phyloP scores from a whole-genome alignment of 30 jellyfish, hydroid and myxozoan species.

The Aurelia sp. region DNA sequence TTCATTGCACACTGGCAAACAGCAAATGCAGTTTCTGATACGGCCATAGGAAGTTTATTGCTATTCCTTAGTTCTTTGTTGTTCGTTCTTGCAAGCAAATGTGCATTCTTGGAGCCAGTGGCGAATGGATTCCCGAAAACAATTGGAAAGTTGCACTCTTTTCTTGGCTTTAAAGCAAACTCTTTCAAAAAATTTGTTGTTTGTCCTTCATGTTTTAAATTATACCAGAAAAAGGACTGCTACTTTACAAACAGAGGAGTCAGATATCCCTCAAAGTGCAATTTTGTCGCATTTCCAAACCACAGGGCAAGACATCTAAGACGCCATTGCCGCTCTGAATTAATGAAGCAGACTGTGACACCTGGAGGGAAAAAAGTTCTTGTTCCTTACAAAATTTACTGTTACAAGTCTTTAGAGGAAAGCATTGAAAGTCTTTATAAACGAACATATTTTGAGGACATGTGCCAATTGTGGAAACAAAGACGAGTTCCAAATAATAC shows the following conservation, averaged over 20 bases:
- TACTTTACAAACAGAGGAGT: background rate
- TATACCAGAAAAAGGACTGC: background rate
- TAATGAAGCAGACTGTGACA: background rate
- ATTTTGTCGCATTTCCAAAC: too few relatives aligned
- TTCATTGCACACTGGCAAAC: conserved; percentile 7
- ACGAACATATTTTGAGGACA: conserved; percentile 1
- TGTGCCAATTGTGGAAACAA: conserved; percentile 1
- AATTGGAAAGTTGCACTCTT: too few relatives aligned
- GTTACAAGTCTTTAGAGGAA: conserved; percentile 5
- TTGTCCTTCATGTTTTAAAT: background rate
- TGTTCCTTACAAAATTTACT: conserved; percentile 17
- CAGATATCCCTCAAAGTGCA: background rate
- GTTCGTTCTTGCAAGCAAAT: too few relatives aligned
- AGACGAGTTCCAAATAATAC: background rate
- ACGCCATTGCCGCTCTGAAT: too few relatives aligned
- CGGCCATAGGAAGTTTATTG: background rate
- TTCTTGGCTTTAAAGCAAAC: background rate
- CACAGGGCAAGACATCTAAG: too few relatives aligned
- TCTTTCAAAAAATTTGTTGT: background rate
- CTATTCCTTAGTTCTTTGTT: background rate
- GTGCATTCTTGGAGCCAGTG: too few relatives aligned
- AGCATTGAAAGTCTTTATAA: background rate
- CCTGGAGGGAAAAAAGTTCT: conserved; percentile 4
- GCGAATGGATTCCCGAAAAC: too few relatives aligned
- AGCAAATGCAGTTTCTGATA: background rate